Evolutionary conservation across 2,113 vertebrate species (phyloP).

Genomic region (Mormyrus iriodes): DNA sequence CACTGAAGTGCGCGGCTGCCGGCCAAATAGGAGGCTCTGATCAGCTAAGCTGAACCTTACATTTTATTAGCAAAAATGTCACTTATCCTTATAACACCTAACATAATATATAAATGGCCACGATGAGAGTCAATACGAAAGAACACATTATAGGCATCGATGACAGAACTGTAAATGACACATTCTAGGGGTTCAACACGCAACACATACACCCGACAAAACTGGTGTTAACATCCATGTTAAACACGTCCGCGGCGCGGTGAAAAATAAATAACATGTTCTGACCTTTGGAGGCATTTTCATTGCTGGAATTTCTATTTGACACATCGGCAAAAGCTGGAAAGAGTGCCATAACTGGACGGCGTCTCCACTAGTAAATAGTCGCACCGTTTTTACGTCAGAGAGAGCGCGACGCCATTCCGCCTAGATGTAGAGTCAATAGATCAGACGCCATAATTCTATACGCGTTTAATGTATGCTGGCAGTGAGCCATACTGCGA

Average conservation of each 20-base stretch:
- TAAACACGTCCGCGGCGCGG: background rate
- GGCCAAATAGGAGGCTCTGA: background rate
- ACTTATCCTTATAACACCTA: background rate
- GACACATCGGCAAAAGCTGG: slow-evolving; percentile 33
- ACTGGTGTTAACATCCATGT: background rate
- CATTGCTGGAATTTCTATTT: slow-evolving; percentile 17
- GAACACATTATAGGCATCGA: background rate
- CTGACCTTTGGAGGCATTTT: slow-evolving; percentile 33
- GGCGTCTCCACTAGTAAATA: slow-evolving; percentile 13
- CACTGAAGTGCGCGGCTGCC: no score
- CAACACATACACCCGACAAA: background rate
- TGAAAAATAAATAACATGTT: background rate
- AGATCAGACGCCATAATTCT: background rate
- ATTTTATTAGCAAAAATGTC: background rate
- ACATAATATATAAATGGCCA: background rate
- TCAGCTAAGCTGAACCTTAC: background rate
- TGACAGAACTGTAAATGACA: background rate
- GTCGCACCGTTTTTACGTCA: slow-evolving; percentile 24
- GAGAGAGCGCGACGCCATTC: background rate
- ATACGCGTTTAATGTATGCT: background rate
- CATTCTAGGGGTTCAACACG: background rate
- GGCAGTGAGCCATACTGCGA: background rate
- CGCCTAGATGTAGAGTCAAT: background rate
- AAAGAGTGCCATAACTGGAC: slow-evolving; percentile 40
- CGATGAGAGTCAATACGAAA: background rate